Percentiles rank a stretch among this genome's conserved stretches.
phyloP scores from a whole-genome alignment of 2,888 invertebrate genomes.

The Lepidonotus clava region DNA sequence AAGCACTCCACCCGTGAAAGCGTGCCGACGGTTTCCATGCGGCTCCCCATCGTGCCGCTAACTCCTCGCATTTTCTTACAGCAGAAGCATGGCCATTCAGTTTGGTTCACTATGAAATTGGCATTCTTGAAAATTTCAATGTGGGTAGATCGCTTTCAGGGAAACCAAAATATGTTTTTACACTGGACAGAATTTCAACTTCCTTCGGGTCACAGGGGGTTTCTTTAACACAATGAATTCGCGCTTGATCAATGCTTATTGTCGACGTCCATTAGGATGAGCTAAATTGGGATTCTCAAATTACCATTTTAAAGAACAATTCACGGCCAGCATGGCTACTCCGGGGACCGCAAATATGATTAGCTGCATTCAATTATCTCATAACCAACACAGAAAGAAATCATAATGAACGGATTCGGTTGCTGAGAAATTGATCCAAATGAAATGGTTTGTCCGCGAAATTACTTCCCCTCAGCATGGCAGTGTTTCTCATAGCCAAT shows the following conservation, averaged over 20 bases:
- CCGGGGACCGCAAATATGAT: constrained; percentile 19
- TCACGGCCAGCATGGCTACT: background rate
- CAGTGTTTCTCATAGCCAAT: background rate
- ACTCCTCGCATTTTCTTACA: no score
- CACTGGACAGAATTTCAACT: background rate
- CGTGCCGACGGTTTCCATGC: background rate
- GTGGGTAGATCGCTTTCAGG: background rate
- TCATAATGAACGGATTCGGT: background rate
- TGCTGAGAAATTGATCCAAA: constrained; percentile 23
- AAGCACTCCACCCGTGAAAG: background rate
- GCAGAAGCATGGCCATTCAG: no score
- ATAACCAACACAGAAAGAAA: constrained; percentile 17
- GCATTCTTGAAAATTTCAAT: no score
- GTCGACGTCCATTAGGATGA: background rate
- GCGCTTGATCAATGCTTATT: background rate
- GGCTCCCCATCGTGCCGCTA: no score
- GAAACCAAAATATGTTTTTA: background rate
- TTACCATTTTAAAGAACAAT: background rate
- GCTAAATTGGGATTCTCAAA: constrained; percentile 14
- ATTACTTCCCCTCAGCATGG: background rate
- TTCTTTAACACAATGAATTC: background rate
- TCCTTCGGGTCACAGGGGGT: background rate
- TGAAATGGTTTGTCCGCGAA: constrained; percentile 31
- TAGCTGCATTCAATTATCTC: constrained; percentile 23
- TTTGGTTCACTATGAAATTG: no score